Base-by-base conservation (phyloP, 1,140 invertebrate genomes). In the Zophobas morio region DNA sequence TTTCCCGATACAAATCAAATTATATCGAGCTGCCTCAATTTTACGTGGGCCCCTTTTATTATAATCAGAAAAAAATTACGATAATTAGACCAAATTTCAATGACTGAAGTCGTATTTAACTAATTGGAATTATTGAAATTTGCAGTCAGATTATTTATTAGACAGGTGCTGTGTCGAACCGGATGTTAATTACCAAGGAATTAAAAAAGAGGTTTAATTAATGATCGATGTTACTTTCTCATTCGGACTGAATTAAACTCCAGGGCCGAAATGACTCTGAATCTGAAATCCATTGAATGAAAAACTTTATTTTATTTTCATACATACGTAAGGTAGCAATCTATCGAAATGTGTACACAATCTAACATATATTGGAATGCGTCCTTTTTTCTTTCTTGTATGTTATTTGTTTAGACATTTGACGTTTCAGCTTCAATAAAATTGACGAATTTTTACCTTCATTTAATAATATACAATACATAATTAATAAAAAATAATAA, bases 1-100 rank as follows among this genome's bases (percentile, higher is more conserved):
- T 66, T 66, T 63, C 35, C 49, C 54, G 57, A 66, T 66, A 40
- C 36, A 40, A 66, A 66, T 66, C 37, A 42, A 57, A 57, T 57
- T 66, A 39, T 40, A 40, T 63, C 36, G 37, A 63, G 20, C 34
- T 4, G 57, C 37, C 20, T 6, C 36, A 51, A 51, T 51, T 51
- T 51, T 2, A 51, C 49, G 49, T 20, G 49, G 20, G 20, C 49
- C 49, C 6, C 3, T 20, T 6, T 39, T n/a, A 36, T 20, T 60
- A 5, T 36, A 60, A 60, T 2, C 34, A 39, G 34, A 63, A 37
- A 4, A 37, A 37, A 37, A 63, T 8, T 63, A 63, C 5, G n/a
- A 40, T 39, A 63, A 63, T 63, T 39, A 63, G 2, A 5, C 35
- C 34, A 4, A 51, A 51, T 51, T 51, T 51, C 49, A 51, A 51